Base-by-base conservation (phyloP, 2,797 vertebrate species). In the Sebastes vulpes region DNA sequence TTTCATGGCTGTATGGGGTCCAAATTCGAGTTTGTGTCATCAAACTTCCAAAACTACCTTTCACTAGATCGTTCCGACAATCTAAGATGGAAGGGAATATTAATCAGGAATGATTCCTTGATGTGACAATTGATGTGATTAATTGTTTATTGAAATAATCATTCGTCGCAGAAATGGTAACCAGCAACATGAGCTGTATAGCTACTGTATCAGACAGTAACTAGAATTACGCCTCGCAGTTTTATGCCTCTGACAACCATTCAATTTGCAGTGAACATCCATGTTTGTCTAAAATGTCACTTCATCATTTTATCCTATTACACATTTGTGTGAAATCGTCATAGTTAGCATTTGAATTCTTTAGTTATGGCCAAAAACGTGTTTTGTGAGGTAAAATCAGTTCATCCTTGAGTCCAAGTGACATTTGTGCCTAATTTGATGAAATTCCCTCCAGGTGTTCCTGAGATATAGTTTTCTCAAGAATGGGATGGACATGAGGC, bases 381-480 rank as follows among this genome's bases (percentile, higher is more conserved):
- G 48, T 50, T 50, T 50, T 50, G 46, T 50, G 18, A 50, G 18
- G 46, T 50, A n/a, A 50, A 50, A 50, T 50, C 46, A 50, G 46
- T 50, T 14, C 16, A 50, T n/a, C 18, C 18, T 50, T n/a, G 4
- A 50, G 46, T 50, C 18, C 18, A 50, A 48, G 6, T n/a, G 46
- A 1, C 4, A 3, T 48, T 48, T 1, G 18, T 18, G 46, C 46
- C 6, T 4, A 48, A 48, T 48, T n/a, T 48, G 18, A 48, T 18
- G 46, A 18, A 48, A n/a, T 48, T 18, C 46, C 46, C 18, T 48
- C 6, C 6, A n/a, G 46, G 46, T 25, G 25, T 26, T 48, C 18
- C 8, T 0, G 16, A 1, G 46, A 48, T 48, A 48, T n/a, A 18
- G 18, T 3, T 18, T 48, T 1, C 1, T n/a, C 18, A 18, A 54